A percentile compares a stretch with the other conserved stretches of the same genome.
Evolutionary conservation across 2,888 invertebrate genomes (phyloP).

Genomic region (Coelogynopora nodosa): DNA sequence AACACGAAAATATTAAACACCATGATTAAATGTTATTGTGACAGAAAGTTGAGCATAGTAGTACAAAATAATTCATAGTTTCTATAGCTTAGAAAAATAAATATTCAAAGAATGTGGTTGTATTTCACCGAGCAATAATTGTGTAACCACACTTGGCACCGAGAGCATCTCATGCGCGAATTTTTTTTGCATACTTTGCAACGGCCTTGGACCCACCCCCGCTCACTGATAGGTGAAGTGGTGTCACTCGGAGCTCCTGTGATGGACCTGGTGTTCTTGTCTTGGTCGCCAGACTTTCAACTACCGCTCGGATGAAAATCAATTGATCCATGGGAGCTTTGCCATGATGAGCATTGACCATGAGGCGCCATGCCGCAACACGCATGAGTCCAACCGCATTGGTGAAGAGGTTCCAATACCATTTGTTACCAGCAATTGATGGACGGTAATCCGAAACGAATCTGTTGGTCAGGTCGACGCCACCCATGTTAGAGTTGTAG

Average conservation of each 20-base stretch:
- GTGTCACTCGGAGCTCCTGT: not conserved
- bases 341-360: not conserved
- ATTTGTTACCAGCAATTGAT: not conserved
- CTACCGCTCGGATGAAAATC: not conserved
- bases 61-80: not conserved
- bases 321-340: not conserved
- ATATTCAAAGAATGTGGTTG: not conserved
- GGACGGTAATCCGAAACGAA: not conserved
- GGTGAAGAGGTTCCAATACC: not conserved
- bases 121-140: not conserved
- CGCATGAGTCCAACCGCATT: not conserved
- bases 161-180: not conserved
- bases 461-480: not conserved
- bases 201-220: not conserved
- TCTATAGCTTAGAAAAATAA: not conserved
- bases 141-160: not conserved
- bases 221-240: not conserved
- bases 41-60: not conserved
- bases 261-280: not conserved
- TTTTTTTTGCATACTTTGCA: not conserved
- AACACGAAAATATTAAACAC: not conserved
- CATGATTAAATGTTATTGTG: not conserved
- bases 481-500: not conserved
- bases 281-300: not conserved
- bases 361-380: not conserved